These are phyloP conservation scores for Paratilapia polleni DNA, from an alignment of 2,113 vertebrate genomes.

Conservation along the genomic window DNA sequence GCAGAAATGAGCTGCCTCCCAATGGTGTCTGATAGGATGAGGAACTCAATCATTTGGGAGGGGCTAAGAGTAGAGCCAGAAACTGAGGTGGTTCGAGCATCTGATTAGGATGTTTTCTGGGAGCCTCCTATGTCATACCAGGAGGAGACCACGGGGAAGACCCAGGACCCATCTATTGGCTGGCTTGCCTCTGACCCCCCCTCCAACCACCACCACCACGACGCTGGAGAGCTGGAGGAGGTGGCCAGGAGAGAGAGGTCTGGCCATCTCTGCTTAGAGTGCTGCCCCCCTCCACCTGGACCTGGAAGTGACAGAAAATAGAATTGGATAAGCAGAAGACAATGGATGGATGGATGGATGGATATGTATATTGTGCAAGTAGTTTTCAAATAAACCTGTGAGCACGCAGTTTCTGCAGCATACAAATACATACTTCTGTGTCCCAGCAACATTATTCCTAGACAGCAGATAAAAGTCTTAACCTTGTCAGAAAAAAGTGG, in stretches of 20 bases:
- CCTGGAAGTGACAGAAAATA: too few relatives aligned
- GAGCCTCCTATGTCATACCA: background rate
- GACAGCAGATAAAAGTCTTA: slow-evolving; percentile 3
- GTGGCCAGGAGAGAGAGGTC: too few relatives aligned
- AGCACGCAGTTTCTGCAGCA: background rate
- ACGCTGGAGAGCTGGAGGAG: too few relatives aligned
- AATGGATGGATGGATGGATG: background rate
- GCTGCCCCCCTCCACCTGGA: background rate
- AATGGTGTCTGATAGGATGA: background rate
- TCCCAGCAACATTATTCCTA: background rate
- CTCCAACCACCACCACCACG: background rate
- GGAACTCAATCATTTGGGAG: background rate
- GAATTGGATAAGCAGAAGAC: background rate
- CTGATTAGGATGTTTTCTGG: background rate
- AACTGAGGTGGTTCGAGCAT: background rate
- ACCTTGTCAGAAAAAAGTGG: slow-evolving; percentile 6
- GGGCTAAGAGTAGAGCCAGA: background rate
- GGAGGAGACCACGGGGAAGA: background rate
- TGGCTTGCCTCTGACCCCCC: background rate
- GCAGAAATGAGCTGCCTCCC: background rate
- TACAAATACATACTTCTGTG: background rate
- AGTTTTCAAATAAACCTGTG: background rate
- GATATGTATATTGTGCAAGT: background rate
- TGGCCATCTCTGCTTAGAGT: background rate
- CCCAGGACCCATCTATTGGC: background rate